Conservation (phyloP, 2,888 invertebrate species). For the Odontocerum albicorne region DNA sequence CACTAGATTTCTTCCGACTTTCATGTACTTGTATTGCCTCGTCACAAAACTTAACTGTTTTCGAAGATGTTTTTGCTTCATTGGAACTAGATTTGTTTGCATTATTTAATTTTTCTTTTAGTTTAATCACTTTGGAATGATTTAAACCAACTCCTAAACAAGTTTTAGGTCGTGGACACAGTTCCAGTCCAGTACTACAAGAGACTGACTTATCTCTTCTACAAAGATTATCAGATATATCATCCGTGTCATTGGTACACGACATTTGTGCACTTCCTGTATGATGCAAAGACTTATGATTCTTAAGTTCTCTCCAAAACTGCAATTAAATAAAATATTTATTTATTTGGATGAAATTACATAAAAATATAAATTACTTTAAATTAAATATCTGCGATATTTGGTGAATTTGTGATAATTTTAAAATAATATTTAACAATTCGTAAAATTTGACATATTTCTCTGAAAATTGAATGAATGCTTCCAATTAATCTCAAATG, state of each 20-base stretch:
- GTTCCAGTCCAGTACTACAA: constrained; percentile 73
- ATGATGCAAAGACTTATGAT: constrained; percentile 51
- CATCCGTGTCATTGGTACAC: constrained; percentile 44
- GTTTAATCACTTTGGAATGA: constrained; percentile 36
- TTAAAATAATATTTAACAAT: too few species aligned
- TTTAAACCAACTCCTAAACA: constrained; percentile 55
- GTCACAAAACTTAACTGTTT: constrained; percentile 37
- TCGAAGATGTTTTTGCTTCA: constrained; percentile 42
- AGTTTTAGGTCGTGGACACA: constrained; percentile 68
- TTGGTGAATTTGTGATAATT: too few species aligned
- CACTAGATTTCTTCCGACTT: constrained; percentile 39
- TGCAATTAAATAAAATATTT: too few species aligned
- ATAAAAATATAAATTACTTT: too few species aligned
- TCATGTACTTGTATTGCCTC: constrained; percentile 36
- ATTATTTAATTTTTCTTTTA: constrained; percentile 28
- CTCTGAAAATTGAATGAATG: too few species aligned
- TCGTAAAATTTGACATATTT: too few species aligned
- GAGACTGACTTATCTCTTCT: constrained; percentile 77
- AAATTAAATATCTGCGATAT: too few species aligned
- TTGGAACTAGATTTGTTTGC: too few species aligned
- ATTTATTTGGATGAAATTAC: too few species aligned
- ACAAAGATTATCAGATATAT: constrained; percentile 60
- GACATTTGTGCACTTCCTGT: constrained; percentile 47
- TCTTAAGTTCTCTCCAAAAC: constrained; percentile 75
- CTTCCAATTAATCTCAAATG: too few species aligned